phyloP scores from a whole-genome alignment of 1,140 invertebrate species.

The Tyrophagus putrescentiae region DNA sequence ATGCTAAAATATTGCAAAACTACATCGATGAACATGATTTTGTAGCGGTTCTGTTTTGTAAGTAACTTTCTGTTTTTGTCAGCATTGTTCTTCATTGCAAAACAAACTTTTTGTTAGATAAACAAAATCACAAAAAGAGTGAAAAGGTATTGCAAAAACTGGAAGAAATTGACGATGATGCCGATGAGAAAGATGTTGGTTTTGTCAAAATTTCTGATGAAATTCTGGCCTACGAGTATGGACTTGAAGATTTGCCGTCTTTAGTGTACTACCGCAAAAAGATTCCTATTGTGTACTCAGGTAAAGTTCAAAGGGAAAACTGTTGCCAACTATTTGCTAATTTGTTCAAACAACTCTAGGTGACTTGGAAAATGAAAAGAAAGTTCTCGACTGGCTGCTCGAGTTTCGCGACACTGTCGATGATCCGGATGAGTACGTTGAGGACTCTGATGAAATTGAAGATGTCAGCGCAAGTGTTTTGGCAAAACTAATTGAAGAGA shows the following conservation, averaged over 20 bases:
- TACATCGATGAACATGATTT: slow-evolving; percentile 81
- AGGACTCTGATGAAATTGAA: slow-evolving; percentile 74
- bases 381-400: slow-evolving; percentile 29
- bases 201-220: slow-evolving; percentile 85
- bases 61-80: slow-evolving; percentile 39
- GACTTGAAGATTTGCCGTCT: slow-evolving; percentile 66
- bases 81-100: background rate
- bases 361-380: slow-evolving; percentile 29
- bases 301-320: slow-evolving; percentile 37
- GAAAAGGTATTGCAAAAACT: slow-evolving; percentile 62
- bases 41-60: slow-evolving; percentile 85
- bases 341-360: slow-evolving; percentile 25
- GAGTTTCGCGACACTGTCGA: slow-evolving; percentile 28
- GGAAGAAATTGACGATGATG: slow-evolving; percentile 87
- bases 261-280: slow-evolving; percentile 84
- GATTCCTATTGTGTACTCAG: slow-evolving; percentile 85
- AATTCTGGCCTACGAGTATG: slow-evolving; percentile 71
- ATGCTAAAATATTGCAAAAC: slow-evolving; percentile 72
- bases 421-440: slow-evolving; percentile 39
- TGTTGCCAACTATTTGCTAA: background rate
- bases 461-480: slow-evolving; percentile 53
- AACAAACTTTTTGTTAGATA: slow-evolving; percentile 44
- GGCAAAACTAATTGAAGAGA: slow-evolving; percentile 68
- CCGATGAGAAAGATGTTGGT: slow-evolving; percentile 81
- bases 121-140: slow-evolving; percentile 78